phyloP scores from a whole-genome alignment of 1,140 invertebrate genomes.

The Hycleus cichorii region DNA sequence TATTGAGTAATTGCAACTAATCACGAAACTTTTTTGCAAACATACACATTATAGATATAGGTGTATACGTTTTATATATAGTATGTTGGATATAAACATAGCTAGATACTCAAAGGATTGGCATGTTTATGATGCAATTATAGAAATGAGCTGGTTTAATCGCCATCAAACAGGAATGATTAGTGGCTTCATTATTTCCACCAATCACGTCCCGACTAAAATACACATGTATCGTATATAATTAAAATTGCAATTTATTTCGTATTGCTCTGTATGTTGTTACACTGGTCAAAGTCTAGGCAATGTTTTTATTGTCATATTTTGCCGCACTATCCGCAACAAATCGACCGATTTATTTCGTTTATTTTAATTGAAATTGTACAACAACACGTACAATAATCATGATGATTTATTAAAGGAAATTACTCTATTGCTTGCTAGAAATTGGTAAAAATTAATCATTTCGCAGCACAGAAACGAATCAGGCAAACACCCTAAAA shows the following conservation, averaged over 20 bases:
- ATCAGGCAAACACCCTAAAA: too few species aligned
- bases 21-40: slow-evolving; percentile 18
- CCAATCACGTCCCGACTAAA: slow-evolving; percentile 22
- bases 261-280: slow-evolving; percentile 17
- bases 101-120: slow-evolving; percentile 22
- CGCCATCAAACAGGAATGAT: slow-evolving; percentile 35
- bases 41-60: background rate
- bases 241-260: slow-evolving; percentile 31
- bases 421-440: background rate
- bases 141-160: slow-evolving; percentile 35
- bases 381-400: background rate
- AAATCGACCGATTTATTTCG: slow-evolving; percentile 25
- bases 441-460: too few species aligned
- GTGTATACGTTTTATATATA: too few species aligned
- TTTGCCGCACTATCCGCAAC: slow-evolving; percentile 15
- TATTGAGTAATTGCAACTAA: slow-evolving; percentile 21
- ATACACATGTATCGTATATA: slow-evolving; percentile 21
- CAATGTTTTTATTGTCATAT: slow-evolving; percentile 24
- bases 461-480: too few species aligned
- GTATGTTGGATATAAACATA: slow-evolving; percentile 1
- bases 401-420: slow-evolving; percentile 17
- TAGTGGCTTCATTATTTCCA: slow-evolving; percentile 38
- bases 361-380: slow-evolving; percentile 26
- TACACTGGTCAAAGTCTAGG: background rate
- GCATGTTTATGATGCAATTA: slow-evolving; percentile 38